Conservation (phyloP, 2,113 vertebrate genomes). For the Numenius arquata region DNA sequence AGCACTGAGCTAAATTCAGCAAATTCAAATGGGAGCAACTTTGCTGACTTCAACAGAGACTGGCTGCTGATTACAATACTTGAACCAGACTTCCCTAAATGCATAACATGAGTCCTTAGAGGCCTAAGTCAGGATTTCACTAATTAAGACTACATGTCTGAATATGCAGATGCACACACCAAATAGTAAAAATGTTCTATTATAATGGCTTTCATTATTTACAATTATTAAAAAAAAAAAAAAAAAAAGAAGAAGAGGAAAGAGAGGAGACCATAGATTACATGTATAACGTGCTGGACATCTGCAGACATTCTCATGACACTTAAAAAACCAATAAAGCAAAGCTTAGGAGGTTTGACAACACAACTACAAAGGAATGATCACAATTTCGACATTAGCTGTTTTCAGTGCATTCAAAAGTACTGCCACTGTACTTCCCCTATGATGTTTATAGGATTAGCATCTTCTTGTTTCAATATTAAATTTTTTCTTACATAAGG, state of each 20-base stretch:
- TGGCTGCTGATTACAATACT: constrained; percentile 7
- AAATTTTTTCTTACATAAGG: neutral
- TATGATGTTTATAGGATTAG: neutral
- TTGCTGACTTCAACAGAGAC: neutral
- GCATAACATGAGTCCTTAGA: neutral
- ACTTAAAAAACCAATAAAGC: neutral
- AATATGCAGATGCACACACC: neutral
- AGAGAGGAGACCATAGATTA: neutral
- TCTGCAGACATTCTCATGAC: neutral
- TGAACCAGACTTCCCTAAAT: constrained; percentile 18
- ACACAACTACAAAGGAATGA: neutral
- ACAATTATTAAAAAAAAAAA: neutral
- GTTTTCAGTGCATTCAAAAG: neutral
- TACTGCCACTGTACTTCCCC: neutral
- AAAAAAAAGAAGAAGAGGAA: neutral
- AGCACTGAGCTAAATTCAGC: neutral
- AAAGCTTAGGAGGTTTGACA: neutral
- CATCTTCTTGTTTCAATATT: neutral
- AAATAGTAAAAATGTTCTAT: neutral
- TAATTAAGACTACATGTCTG: constrained; percentile 1
- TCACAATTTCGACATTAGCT: neutral
- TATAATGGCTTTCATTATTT: neutral
- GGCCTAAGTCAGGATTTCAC: constrained; percentile 14
- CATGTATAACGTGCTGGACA: neutral
- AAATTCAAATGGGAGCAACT: constrained; percentile 13